Conservation (phyloP, 1,140 invertebrate species). For the Charaxes varanes region DNA sequence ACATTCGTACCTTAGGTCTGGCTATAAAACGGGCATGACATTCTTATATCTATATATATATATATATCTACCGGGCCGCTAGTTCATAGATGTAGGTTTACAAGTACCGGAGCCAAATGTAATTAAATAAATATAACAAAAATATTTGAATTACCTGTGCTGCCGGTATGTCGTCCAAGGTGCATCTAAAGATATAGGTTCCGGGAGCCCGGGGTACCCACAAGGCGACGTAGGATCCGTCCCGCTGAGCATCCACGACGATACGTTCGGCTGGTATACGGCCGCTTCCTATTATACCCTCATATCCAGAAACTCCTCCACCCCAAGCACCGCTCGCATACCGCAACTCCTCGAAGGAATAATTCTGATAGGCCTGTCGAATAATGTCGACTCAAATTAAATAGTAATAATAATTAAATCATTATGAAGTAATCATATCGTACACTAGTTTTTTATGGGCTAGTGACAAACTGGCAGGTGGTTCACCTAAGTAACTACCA, state of each 20-base stretch:
- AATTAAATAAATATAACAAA: neutral
- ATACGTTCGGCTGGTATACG: conserved; percentile 82
- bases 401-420: no score
- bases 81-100: no score
- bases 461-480: no score
- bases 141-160: conserved; percentile 78
- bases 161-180: conserved; percentile 90
- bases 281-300: conserved; percentile 75
- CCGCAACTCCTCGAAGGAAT: conserved; percentile 96
- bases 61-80: no score
- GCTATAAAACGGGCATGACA: no score
- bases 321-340: conserved; percentile 77
- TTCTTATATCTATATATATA: no score
- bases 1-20: no score
- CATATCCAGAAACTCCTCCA: conserved; percentile 15
- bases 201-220: conserved; percentile 96
- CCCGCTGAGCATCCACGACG: conserved; percentile 86
- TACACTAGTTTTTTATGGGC: no score
- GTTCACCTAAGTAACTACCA: no score
- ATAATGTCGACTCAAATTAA: no score
- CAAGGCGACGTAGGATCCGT: conserved; percentile 91
- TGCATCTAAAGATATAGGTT: conserved; percentile 90
- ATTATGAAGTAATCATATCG: no score
- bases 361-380: conserved; percentile 92
- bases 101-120: no score